Percentiles rank a stretch among this genome's conserved stretches.
These are phyloP conservation scores for Brachionus paranguensis DNA, from an alignment of 1,140 invertebrate species.

Conservation along the genomic window DNA sequence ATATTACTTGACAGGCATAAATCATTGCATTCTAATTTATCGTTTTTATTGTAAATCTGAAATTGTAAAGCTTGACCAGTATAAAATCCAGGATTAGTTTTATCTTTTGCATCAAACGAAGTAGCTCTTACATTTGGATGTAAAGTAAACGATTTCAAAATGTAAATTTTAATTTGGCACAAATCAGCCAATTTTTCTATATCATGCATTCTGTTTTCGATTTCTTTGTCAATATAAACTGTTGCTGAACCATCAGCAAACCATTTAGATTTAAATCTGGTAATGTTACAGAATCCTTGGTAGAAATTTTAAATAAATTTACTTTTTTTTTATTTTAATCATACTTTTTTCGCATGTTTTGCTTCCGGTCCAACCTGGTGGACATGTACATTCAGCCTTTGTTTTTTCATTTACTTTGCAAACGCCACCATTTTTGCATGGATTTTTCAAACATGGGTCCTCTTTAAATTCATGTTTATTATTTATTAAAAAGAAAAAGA, in stretches of 20 bases:
- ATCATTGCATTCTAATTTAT: slow-evolving; percentile 22
- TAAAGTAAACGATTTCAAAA: slow-evolving; percentile 8
- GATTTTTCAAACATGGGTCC: not conserved
- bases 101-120: not conserved
- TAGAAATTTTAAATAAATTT: not conserved
- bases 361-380: not conserved
- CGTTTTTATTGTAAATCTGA: not conserved
- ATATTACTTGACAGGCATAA: slow-evolving; percentile 1
- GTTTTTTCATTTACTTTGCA: not conserved
- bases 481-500: not conserved
- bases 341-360: slow-evolving; percentile 31
- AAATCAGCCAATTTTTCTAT: not conserved
- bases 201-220: not conserved
- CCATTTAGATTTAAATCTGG: not conserved
- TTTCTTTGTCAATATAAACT: slow-evolving; percentile 7
- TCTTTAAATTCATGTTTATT: not conserved
- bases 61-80: slow-evolving; percentile 21
- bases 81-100: slow-evolving; percentile 19
- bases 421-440: not conserved
- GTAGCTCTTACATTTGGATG: not conserved
- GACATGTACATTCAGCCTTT: not conserved
- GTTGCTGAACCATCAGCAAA: slow-evolving; percentile 1
- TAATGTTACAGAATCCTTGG: not conserved
- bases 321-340: not conserved
- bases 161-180: not conserved